Base-by-base conservation (phyloP, 1,140 invertebrate species). In the Vollenhovia emeryi region DNA sequence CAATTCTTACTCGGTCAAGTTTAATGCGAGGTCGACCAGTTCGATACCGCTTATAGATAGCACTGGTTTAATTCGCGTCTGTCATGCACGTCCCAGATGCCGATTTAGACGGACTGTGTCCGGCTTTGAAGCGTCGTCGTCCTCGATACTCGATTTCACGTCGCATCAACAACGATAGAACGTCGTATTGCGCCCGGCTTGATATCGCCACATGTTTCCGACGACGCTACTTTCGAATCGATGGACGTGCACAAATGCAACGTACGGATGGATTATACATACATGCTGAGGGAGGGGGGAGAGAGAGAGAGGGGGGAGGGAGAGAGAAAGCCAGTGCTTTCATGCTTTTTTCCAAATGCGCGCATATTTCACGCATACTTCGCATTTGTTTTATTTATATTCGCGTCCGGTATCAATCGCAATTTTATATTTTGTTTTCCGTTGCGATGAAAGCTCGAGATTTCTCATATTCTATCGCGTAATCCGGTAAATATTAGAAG, bases 61-160 rank as follows among this genome's bases (percentile, higher is more conserved):
- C 21, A 7, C 13, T 9, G 18, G 24, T 24, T 80, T 80, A 80
- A 80, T 55, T 24, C 50, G 18, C 36, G 64, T 55, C 18, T 57
- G 64, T 69, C 48, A 69, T 55, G 7, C 59, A 13, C 43, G 7
- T 64, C 59, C 0, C 21, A 13, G 30, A 50, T 40, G 33, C 15
- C 33, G 76, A 80, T 69, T 80, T 36, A 27, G 18, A 69, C 15
- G 43, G 33, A 24, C 18, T n/a, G 62, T 27, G 18, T 68, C 33
- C 48, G 24, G 21, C 36, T 80, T 43, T 55, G 24, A 71, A 69
- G 50, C 24, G 2, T 62, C 30, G n/a, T 64, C 33, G 21, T 80
- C 24, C 21, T n/a, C 75, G 60, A 79, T 79, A 68, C 60, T 36
- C 33, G 64, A 71, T 80, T 80, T 80, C 13, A 50, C 24, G 64